phyloP scores from a whole-genome alignment of 2,888 invertebrate genomes.

The Acheta domesticus region DNA sequence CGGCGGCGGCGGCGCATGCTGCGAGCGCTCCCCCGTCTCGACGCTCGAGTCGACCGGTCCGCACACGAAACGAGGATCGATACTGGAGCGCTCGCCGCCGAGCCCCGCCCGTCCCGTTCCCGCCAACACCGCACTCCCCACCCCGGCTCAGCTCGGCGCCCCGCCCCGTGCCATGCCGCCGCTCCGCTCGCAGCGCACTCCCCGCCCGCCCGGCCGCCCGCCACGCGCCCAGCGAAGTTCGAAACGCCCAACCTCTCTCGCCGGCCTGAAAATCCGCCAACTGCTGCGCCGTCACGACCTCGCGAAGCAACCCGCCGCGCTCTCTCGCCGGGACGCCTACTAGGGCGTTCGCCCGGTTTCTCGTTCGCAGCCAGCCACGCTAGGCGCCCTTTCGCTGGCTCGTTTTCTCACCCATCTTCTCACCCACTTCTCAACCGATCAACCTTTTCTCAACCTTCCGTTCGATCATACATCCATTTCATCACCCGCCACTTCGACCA shows the following conservation, averaged over 20 bases:
- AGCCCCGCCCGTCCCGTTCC: background rate
- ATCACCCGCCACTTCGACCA: no score
- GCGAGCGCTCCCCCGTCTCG: constrained; percentile 30
- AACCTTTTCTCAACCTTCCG: no score
- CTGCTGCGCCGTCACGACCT: background rate
- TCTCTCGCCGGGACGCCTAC: no score
- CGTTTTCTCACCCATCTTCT: no score
- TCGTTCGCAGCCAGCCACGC: no score
- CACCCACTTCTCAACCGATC: no score
- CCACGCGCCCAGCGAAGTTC: constrained; percentile 11
- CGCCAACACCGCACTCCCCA: no score
- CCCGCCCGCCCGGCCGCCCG: background rate
- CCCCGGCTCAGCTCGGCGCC: background rate
- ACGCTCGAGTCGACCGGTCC: constrained; percentile 30
- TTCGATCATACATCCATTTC: no score
- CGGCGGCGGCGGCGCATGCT: constrained; percentile 4
- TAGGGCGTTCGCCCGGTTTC: no score
- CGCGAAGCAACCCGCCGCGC: background rate
- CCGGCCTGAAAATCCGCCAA: background rate
- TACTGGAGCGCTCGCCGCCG: constrained; percentile 19
- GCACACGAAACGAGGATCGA: constrained; percentile 21
- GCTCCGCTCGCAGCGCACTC: background rate
- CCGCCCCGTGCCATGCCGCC: constrained; percentile 3
- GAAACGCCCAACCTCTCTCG: background rate
- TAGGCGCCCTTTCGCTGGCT: no score